These are phyloP conservation scores for Gnathonemus echidnorhynchus DNA, from an alignment of 2,113 vertebrate species.

Conservation along the genomic window DNA sequence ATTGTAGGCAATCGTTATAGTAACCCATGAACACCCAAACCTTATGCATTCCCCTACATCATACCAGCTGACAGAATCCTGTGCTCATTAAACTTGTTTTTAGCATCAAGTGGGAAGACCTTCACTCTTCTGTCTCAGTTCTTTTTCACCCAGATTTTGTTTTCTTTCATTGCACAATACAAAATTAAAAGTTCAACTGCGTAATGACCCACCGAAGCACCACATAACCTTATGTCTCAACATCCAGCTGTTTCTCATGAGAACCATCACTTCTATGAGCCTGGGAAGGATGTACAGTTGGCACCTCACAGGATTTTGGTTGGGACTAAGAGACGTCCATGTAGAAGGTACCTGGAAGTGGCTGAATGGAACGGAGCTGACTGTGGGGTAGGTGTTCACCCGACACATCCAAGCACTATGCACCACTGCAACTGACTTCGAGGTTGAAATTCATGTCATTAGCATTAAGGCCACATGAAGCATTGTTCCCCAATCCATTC, in stretches of 20 bases:
- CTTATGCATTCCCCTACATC: background rate
- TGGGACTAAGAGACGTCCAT: constrained; percentile 49
- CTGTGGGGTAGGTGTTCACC: constrained; percentile 18
- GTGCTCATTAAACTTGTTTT: background rate
- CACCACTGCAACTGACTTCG: background rate
- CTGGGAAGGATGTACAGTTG: background rate
- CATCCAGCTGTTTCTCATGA: constrained; percentile 38
- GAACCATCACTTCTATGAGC: constrained; percentile 30
- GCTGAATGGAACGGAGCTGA: constrained; percentile 43
- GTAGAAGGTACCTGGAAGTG: constrained; percentile 55
- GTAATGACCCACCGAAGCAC: background rate
- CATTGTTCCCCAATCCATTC: background rate
- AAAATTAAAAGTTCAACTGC: background rate
- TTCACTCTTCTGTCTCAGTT: background rate
- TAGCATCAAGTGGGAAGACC: background rate
- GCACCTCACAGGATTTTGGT: constrained; percentile 42
- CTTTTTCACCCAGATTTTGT: background rate
- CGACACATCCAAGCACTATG: background rate
- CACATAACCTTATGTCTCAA: background rate
- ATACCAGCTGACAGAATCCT: background rate
- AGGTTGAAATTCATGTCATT: background rate
- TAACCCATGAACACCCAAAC: background rate
- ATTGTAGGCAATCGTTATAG: background rate
- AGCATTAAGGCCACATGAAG: background rate
- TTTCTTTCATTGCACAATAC: background rate